phyloP scores from a whole-genome alignment of 2,113 vertebrate genomes.

The Osmerus eperlanus region DNA sequence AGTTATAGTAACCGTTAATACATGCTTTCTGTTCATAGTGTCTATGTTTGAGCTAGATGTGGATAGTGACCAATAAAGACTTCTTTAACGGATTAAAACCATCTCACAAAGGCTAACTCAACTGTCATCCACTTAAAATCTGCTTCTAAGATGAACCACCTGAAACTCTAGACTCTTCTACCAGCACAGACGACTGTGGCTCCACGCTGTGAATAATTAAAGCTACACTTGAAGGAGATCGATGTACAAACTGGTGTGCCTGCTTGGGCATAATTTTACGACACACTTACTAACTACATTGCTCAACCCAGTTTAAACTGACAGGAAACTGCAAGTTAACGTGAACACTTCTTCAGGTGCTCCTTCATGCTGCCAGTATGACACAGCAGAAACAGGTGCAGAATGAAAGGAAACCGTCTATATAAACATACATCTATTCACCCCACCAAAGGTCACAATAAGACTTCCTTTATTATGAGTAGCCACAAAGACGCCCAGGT shows the following conservation, averaged over 20 bases:
- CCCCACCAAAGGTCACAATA: not conserved
- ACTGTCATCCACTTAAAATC: too few relatives aligned
- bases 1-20: too few relatives aligned
- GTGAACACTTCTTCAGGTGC: not conserved
- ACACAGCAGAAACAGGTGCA: not conserved
- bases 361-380: too few relatives aligned
- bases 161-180: conserved; percentile 20
- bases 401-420: not conserved
- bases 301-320: not conserved
- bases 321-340: not conserved
- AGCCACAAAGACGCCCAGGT: too few relatives aligned
- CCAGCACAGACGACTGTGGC: not conserved
- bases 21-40: too few relatives aligned
- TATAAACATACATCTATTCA: not conserved
- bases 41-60: too few relatives aligned
- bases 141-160: not conserved
- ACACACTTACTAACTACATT: not conserved
- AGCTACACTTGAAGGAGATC: conserved; percentile 31
- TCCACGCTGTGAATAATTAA: conserved; percentile 43
- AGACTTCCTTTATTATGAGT: not conserved
- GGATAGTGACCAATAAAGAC: too few relatives aligned
- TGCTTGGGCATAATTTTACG: conserved; percentile 2
- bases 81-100: too few relatives aligned
- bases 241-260: conserved; percentile 7
- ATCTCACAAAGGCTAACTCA: not conserved